Percentiles rank a stretch among this genome's conserved stretches.
Conservation (phyloP, 1,140 invertebrate genomes). For the Trinorchestia longiramus region DNA sequence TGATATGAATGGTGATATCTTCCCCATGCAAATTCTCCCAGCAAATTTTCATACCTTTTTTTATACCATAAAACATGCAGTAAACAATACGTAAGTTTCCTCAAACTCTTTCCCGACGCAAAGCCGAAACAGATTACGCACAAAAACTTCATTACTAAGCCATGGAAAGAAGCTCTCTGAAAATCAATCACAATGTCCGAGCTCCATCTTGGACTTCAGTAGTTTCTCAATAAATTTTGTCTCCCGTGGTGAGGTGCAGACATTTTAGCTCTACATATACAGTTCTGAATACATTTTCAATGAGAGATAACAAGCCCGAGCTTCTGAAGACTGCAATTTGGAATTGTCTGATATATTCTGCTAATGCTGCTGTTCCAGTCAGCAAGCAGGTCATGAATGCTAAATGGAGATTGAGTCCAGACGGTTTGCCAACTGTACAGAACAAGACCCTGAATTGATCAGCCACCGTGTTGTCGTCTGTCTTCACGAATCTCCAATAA, state of each 20-base stretch:
- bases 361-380: not conserved
- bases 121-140: too few species aligned
- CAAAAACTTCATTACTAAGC: too few species aligned
- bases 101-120: too few species aligned
- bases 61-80: too few species aligned
- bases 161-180: not conserved
- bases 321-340: not conserved
- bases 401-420: conserved; percentile 11
- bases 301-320: not conserved
- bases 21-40: too few species aligned
- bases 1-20: too few species aligned
- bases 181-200: not conserved
- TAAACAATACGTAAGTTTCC: too few species aligned
- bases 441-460: not conserved
- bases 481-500: not conserved
- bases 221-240: not conserved
- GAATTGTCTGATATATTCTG: not conserved
- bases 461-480: not conserved
- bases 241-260: not conserved
- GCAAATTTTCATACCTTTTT: too few species aligned
- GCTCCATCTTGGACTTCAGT: not conserved
- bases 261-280: not conserved
- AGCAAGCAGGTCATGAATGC: conserved; percentile 29
- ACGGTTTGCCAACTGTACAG: not conserved
- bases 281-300: not conserved